Percentiles rank a stretch among this genome's conserved stretches.
Conservation (phyloP, 1,140 invertebrate species). For the Trichoplusia ni region DNA sequence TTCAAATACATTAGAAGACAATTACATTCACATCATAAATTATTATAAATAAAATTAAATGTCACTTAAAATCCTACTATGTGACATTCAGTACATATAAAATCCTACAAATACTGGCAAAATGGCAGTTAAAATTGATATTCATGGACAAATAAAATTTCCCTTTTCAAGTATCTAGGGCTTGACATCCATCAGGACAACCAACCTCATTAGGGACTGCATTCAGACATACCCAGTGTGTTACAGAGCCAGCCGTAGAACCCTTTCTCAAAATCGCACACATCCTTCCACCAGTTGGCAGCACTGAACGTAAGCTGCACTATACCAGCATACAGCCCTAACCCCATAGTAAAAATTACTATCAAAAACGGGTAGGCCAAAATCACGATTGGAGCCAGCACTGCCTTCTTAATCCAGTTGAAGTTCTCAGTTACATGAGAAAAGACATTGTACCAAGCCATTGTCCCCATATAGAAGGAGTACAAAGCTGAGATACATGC, state of each 20-base stretch:
- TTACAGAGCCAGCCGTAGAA: slow-evolving; percentile 91
- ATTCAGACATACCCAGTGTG: slow-evolving; percentile 85
- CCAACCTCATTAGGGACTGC: slow-evolving; percentile 86
- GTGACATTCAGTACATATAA: neutral
- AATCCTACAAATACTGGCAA: slow-evolving; percentile 9
- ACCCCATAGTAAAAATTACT: slow-evolving; percentile 83
- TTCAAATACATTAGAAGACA: neutral
- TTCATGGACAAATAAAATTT: slow-evolving; percentile 33
- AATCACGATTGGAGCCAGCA: slow-evolving; percentile 86
- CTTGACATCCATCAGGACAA: slow-evolving; percentile 79
- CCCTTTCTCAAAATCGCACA: slow-evolving; percentile 89
- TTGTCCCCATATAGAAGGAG: slow-evolving; percentile 88
- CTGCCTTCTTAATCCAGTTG: slow-evolving; percentile 82
- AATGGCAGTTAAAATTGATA: too few species aligned
- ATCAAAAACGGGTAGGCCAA: slow-evolving; percentile 88
- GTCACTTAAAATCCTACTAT: too few species aligned
- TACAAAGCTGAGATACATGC: slow-evolving; percentile 84
- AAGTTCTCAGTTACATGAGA: slow-evolving; percentile 87
- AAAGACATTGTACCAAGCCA: slow-evolving; percentile 90
- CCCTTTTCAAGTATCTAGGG: slow-evolving; percentile 46
- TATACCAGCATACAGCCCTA: slow-evolving; percentile 86
- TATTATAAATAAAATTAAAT: slow-evolving; percentile 2
- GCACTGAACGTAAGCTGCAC: slow-evolving; percentile 87
- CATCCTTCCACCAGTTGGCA: slow-evolving; percentile 86
- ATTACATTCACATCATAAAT: neutral